A percentile compares a stretch with the other conserved stretches of the same genome.
Conservation (phyloP, 2,113 vertebrate genomes). For the Cichladusa arquata region DNA sequence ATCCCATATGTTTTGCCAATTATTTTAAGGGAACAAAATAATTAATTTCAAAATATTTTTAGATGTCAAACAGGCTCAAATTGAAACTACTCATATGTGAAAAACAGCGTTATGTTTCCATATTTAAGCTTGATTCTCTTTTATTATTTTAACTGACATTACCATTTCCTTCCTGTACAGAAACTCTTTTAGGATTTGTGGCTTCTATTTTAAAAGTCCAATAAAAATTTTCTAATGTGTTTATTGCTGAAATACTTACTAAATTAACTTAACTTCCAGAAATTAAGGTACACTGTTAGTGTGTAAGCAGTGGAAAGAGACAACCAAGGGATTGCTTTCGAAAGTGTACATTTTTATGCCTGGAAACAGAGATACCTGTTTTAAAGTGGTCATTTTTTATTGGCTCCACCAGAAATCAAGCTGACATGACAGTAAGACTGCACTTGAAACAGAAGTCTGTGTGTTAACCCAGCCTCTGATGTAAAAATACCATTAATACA, state of each 20-base stretch:
- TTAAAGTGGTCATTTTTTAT: neutral
- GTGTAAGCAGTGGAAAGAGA: neutral
- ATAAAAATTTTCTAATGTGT: neutral
- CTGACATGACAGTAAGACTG: neutral
- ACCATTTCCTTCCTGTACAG: neutral
- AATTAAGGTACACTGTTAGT: neutral
- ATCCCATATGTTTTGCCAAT: neutral
- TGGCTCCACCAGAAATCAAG: neutral
- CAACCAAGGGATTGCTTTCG: neutral
- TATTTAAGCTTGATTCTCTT: neutral
- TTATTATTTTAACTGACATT: neutral
- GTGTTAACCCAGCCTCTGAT: neutral
- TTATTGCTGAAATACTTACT: neutral
- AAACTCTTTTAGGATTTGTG: neutral
- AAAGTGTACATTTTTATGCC: neutral
- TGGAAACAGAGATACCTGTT: neutral
- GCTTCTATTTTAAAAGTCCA: neutral
- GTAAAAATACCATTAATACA: neutral
- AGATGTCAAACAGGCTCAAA: neutral
- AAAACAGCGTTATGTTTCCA: neutral
- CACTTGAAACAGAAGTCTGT: neutral
- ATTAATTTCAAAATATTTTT: neutral
- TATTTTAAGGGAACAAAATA: neutral
- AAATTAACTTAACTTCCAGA: neutral
- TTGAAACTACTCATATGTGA: neutral